Base-by-base conservation (phyloP, 2,113 vertebrate species). In the Heterotilapia buettikoferi region DNA sequence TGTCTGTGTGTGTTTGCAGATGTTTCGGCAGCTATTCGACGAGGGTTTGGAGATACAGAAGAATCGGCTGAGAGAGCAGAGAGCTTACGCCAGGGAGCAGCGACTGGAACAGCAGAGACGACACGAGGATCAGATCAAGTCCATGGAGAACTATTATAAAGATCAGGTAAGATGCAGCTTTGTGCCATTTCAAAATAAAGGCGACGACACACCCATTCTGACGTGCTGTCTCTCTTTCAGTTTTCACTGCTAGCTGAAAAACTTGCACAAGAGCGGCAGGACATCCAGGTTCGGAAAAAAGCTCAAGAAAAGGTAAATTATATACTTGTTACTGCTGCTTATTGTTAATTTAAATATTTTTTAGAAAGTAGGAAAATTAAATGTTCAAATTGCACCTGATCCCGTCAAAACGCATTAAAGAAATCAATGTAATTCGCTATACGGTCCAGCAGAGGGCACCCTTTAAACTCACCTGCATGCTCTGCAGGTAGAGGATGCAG, bases 141-240 rank as follows among this genome's bases (percentile, higher is more conserved):
- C 98, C 2, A 96, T 99, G 98, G 98, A 99, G 94, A 99, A 98
- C 96, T 99, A 98, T 89, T 99, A 99, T 91, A 98, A 96, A 94
- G 97, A 98, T 91, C 98, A 99, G 97, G 99, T 99, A 93, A 56
- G 61, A 53, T 43, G 6, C 13, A 59, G 1, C 6, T 56, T 50
- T 53, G 2, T 29, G 21, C 24, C 3, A n/a, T 83, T 47, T 71
- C 21, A 16, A 83, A 84, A 57, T 12, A 31, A 26, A 76, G 14
- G 40, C 9, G 3, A 29, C 4, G 2, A 78, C 9, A 21, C 66
- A 71, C 21, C 38, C 8, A 1, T 26, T 50, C 6, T 18, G 50
- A 54, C 4, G 2, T 38, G 2, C 5, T 36, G 57, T 19, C 9
- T 88, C 16, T 83, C 13, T 88, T 57, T 82, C 93, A 99, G 98